A percentile compares a stretch with the other conserved stretches of the same genome.
These are phyloP conservation scores for Diorhabda carinulata DNA, from an alignment of 1,140 invertebrate genomes.

Conservation along the genomic window DNA sequence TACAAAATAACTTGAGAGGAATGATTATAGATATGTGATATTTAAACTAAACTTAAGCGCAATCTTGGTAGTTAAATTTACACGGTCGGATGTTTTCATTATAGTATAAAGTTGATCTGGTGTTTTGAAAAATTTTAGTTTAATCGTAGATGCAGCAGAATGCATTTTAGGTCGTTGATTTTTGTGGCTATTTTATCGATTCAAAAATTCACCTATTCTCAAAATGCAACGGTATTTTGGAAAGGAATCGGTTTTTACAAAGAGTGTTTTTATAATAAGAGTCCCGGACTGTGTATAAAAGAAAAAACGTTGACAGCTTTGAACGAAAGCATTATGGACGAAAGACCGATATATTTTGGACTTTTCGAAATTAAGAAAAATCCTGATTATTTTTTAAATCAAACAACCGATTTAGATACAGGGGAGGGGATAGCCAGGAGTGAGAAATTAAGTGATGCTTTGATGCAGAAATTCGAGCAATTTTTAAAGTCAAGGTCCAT, in stretches of 20 bases:
- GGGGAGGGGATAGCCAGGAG: slow-evolving; percentile 33
- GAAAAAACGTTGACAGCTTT: slow-evolving; percentile 52
- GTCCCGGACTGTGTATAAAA: slow-evolving; percentile 54
- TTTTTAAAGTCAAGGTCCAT: slow-evolving; percentile 43
- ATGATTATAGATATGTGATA: not conserved
- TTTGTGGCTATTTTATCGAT: slow-evolving; percentile 14
- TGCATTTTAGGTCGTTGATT: slow-evolving; percentile 18
- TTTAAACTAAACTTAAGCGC: slow-evolving; percentile 4
- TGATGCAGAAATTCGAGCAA: slow-evolving; percentile 42
- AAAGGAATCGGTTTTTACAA: slow-evolving; percentile 30
- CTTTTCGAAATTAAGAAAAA: slow-evolving; percentile 56
- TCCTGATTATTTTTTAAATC: slow-evolving; percentile 38
- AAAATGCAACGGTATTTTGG: slow-evolving; percentile 27
- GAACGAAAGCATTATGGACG: slow-evolving; percentile 53
- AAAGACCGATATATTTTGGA: slow-evolving; percentile 55
- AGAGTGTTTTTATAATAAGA: slow-evolving; percentile 46
- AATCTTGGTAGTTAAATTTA: slow-evolving; percentile 22
- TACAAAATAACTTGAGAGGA: slow-evolving; percentile 4
- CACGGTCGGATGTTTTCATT: slow-evolving; percentile 21
- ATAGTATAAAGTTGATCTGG: not conserved
- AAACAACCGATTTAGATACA: slow-evolving; percentile 25
- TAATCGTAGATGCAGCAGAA: slow-evolving; percentile 6
- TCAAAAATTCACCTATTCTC: slow-evolving; percentile 7
- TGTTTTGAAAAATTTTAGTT: not conserved
- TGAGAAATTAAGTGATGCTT: slow-evolving; percentile 38